Evolutionary conservation across 2,113 vertebrate species (phyloP), one percentile per base, ranked within the genome.

Genomic region (Hoplias malabaricus): DNA sequence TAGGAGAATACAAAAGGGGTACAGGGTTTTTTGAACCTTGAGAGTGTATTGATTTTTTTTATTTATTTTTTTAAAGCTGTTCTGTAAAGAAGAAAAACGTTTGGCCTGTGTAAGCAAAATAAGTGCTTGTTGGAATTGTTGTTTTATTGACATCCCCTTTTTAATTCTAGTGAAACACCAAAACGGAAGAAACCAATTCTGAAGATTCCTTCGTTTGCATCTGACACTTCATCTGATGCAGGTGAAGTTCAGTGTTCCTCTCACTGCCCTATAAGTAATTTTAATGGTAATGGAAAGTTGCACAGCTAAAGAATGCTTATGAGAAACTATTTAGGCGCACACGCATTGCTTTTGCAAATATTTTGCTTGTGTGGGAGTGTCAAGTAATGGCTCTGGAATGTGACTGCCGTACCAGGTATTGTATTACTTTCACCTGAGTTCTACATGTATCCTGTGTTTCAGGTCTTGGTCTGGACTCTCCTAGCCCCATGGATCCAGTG

Each of bases 381-480:
- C 53, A 3, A 13, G 5, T 77, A 43, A 38, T 69, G 8, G 4
- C 0, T 0, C 1, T 27, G 34, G 48, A 56, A 40, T 56, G 48
- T n/a, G 13, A 40, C 21, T 3, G 13, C 19, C 14, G 7, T 21
- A 29, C 46, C 23, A 21, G 23, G 7, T 46, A 40, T 21, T 70
- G 19, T 4, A 21, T 2, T 1, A 10, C 34, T 21, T 2, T 29
- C 5, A 38, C 70, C 36, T 50, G 4, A 27, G 13, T 8, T 27
- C 19, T 48, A 11, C 31, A 14, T 10, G 48, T 73, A 1, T 40
- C 2, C 16, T 16, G 61, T 65, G 16, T 62, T 72, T 1, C 83
- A 98, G 96, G 95, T 71, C 89, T 96, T 4, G 93, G 93, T 66
- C 85, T 94, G 90, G 96, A 96, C 68, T 92, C 85, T 34, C 94